These are phyloP conservation scores for Heliornis fulica DNA, from an alignment of 2,113 vertebrate species.

Conservation along the genomic window DNA sequence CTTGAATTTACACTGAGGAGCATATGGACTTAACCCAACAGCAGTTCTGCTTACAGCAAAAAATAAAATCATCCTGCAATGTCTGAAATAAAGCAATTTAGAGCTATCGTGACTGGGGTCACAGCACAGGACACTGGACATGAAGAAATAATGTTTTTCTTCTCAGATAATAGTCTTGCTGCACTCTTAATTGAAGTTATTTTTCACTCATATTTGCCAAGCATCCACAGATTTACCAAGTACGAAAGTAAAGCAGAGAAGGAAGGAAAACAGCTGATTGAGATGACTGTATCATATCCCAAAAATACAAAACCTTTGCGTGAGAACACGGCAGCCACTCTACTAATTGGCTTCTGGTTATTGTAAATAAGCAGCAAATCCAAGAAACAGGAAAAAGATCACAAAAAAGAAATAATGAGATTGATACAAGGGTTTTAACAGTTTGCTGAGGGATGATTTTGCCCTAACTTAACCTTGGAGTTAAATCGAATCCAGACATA, in stretches of 20 bases:
- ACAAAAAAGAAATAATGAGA: conserved; percentile 1
- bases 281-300: background rate
- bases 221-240: background rate
- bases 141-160: background rate
- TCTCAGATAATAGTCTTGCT: background rate
- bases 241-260: background rate
- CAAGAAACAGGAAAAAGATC: background rate
- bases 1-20: background rate
- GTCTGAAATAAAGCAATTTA: conserved; percentile 8
- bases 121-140: background rate
- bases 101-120: background rate
- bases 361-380: background rate
- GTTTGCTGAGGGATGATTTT: background rate
- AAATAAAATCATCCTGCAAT: background rate
- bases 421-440: background rate
- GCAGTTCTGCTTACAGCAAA: background rate
- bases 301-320: conserved; percentile 13
- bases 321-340: background rate
- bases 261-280: conserved; percentile 21
- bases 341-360: background rate
- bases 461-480: background rate
- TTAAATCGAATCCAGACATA: background rate
- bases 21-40: background rate
- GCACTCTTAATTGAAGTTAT: background rate
- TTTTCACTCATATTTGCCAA: background rate